Percentiles rank a stretch among this genome's conserved stretches.
Conservation (phyloP, 2,113 vertebrate species). For the Larimichthys polyactis region DNA sequence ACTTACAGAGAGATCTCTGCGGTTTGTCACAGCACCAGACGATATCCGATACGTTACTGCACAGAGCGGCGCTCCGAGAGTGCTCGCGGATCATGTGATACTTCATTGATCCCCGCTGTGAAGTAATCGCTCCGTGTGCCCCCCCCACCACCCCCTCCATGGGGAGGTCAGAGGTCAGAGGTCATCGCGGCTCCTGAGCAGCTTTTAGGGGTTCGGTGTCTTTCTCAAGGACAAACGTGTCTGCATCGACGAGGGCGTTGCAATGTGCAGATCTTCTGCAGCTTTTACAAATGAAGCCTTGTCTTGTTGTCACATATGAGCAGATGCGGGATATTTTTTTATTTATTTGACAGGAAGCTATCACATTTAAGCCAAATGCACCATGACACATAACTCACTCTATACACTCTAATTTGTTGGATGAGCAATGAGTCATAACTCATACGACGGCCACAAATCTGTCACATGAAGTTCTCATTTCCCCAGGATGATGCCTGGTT, state of each 20-base stretch:
- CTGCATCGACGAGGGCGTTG: background rate
- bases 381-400: conserved; percentile 50
- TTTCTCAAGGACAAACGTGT: conserved; percentile 17
- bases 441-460: conserved; percentile 47
- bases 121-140: background rate
- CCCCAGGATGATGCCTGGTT: conserved; percentile 11
- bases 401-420: conserved; percentile 29
- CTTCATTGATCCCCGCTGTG: conserved; percentile 14
- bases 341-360: conserved; percentile 11
- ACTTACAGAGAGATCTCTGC: background rate
- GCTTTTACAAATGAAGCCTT: background rate
- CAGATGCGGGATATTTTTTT: background rate
- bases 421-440: conserved; percentile 50
- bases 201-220: background rate
- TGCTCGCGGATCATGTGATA: conserved; percentile 40
- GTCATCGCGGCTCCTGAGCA: conserved; percentile 11
- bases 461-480: conserved; percentile 49
- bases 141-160: background rate
- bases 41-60: conserved; percentile 1
- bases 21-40: conserved; percentile 22
- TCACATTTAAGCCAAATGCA: conserved; percentile 16
- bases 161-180: conserved; percentile 49
- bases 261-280: background rate
- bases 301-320: background rate
- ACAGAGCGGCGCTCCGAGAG: background rate